Evolutionary conservation across 2,113 vertebrate species (phyloP).

Genomic region (Accipiter cooperii): DNA sequence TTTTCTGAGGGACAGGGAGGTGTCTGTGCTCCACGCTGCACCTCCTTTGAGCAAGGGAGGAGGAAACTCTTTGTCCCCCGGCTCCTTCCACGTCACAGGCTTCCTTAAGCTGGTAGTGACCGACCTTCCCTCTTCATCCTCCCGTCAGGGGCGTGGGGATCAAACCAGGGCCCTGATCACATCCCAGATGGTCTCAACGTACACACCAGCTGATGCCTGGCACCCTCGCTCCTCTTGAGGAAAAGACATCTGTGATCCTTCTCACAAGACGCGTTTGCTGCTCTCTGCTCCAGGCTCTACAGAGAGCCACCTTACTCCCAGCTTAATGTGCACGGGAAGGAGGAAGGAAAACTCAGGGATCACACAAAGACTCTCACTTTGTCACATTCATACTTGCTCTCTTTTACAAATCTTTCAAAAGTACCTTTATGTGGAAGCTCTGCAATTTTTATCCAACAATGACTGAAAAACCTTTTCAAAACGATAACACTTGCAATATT

Average conservation of each 20-base stretch:
- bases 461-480: neutral
- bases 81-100: neutral
- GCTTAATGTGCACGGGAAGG: neutral
- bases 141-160: neutral
- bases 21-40: neutral
- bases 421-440: neutral
- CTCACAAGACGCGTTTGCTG: neutral
- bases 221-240: neutral
- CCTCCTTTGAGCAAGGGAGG: neutral
- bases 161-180: neutral
- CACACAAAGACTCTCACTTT: neutral
- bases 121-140: neutral
- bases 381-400: neutral
- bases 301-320: neutral
- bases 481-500: neutral
- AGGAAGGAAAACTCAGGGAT: neutral
- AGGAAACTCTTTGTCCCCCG: neutral
- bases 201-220: constrained; percentile 22
- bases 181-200: neutral
- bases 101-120: neutral
- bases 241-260: constrained; percentile 22
- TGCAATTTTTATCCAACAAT: neutral
- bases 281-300: neutral
- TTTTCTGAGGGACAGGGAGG: neutral
- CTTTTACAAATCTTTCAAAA: neutral